Base-by-base conservation (phyloP, 2,113 vertebrate genomes). In the Triplophysa siluroides region DNA sequence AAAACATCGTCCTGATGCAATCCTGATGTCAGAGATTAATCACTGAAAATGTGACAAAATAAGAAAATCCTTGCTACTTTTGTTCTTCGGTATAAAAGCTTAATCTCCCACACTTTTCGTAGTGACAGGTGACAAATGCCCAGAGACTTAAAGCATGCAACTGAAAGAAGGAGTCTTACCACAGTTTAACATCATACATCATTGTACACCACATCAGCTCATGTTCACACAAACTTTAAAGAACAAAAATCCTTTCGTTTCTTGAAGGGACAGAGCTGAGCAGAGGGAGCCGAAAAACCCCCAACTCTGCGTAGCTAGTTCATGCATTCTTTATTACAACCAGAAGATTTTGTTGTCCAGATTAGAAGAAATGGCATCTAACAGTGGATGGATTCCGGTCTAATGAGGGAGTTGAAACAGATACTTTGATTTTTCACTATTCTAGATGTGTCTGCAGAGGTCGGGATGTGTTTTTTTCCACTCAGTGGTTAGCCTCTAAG, bases 351-450 rank as follows among this genome's bases (percentile, higher is more conserved):
- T 26, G 45, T 47, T 65, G 26, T 52, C 74, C 21, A 24, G 74
- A 47, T 65, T 65, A 45, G 16, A 29, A 16, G 43, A 8, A 41
- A 50, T 50, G 60, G 14, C 41, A 1, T 75, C 41, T 62, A 75
- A 62, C 58, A 11, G 54, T 23, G 21, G 14, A 19, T 26, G 1
- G 26, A 65, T 19, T 0, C 19, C 23, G 29, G 60, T 76, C 61
- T 76, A 65, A 76, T 76, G 61, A 75, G 58, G 16, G 10, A 54
- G 65, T 65, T 66, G 26, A 77, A 77, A 77, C 24, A 54, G 26
- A 65, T 29, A 65, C 45, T 77, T 65, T 76, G 43, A 52, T 52
- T 52, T 75, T 65, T 52, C 11, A 21, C 45, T 43, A 38, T 24
- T 54, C 45, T 63, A 24, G 45, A 47, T 63, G 73, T 64, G 23